Evolutionary conservation across 2,113 vertebrate species (phyloP), one percentile per base, ranked within the genome.

Genomic region (Sardina pilchardus): DNA sequence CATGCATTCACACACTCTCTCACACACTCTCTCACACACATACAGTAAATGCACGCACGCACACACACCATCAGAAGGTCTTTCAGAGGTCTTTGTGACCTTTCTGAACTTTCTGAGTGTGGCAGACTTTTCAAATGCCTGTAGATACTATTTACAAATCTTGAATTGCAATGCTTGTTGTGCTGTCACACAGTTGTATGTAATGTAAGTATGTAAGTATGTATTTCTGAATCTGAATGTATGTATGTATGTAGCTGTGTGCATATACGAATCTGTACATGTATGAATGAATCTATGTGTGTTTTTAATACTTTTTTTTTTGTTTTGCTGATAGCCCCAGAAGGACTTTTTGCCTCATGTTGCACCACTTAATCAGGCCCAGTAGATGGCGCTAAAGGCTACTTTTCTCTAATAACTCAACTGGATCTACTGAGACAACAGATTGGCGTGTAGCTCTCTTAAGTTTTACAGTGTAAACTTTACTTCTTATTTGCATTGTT

Each of bases 41-140:
- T 43, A 30, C 75, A n/a, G n/a, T n/a, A n/a, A n/a, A n/a, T n/a
- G n/a, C n/a, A 19, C 87, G 78, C 63, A 82, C 86, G 84, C 78
- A n/a, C 36, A 83, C 86, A 82, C 24, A 47, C 39, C 82, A 75
- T 36, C 87, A 59, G 50, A 81, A 47, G 50, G 50, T 44, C 67
- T 63, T 17, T 53, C 1, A 53, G 50, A 53, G 16, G 50, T 14
- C 50, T 17, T 19, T 0, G 50, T 53, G 17, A 17, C 50, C 17
- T 53, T 53, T 53, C 17, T 19, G 2, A 53, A 14, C 19, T 17
- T 17, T 53, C 17, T 53, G 14, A 17, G 16, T 71, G 63, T 71
- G 30, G 63, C 63, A 71, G 26, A 71, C 26, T 71, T 30, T 71
- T 30, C 63, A 34, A 3, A 71, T 34, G 63, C n/a, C 26, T 71